Evolutionary conservation across 2,888 invertebrate genomes (phyloP).

Genomic region (Ariolimax columbianus): DNA sequence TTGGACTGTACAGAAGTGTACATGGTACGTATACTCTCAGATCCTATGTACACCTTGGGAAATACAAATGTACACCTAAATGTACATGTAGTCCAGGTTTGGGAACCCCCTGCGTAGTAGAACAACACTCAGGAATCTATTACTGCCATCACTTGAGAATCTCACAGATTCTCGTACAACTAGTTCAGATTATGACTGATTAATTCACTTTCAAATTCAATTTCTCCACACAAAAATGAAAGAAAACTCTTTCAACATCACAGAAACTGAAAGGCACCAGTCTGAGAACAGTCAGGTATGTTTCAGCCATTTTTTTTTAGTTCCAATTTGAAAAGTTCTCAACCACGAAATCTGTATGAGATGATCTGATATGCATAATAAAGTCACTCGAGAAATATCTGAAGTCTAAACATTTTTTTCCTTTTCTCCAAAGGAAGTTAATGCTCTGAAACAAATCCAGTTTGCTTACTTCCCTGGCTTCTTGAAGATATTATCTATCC

Average conservation of each 20-base stretch:
- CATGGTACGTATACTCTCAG: too few relatives aligned
- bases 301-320: too few relatives aligned
- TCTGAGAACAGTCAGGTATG: neutral
- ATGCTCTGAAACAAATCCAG: conserved; percentile 25
- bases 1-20: too few relatives aligned
- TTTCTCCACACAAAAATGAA: neutral
- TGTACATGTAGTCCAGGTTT: too few relatives aligned
- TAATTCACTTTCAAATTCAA: too few relatives aligned
- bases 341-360: neutral
- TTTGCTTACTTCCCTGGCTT: neutral
- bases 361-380: conserved; percentile 20
- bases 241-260: neutral
- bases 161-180: too few relatives aligned
- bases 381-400: neutral
- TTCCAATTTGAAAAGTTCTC: neutral
- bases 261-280: neutral
- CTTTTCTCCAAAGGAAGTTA: conserved; percentile 4
- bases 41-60: too few relatives aligned
- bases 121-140: too few relatives aligned
- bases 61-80: too few relatives aligned
- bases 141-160: too few relatives aligned
- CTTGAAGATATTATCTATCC: neutral
- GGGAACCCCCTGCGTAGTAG: too few relatives aligned
- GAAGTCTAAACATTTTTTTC: neutral
- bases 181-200: too few relatives aligned